phyloP scores from a whole-genome alignment of 2,888 invertebrate species.

The Drosophila suboccidentalis region DNA sequence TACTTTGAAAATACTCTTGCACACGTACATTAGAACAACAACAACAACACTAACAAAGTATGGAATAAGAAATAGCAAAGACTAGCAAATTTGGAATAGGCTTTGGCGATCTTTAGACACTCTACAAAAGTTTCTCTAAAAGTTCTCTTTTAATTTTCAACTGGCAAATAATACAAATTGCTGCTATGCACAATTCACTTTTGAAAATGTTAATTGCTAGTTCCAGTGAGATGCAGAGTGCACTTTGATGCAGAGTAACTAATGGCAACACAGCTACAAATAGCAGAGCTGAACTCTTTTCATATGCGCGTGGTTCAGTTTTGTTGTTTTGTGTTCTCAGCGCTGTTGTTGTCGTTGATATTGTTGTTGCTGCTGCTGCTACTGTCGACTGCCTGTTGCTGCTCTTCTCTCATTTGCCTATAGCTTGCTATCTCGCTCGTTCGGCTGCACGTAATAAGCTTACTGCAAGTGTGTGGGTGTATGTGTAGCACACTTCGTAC shows the following conservation, averaged over 20 bases:
- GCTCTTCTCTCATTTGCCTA: slow-evolving; percentile 59
- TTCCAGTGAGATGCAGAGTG: slow-evolving; percentile 23
- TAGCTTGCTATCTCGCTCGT: slow-evolving; percentile 43
- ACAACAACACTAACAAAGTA: slow-evolving; percentile 29
- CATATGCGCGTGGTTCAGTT: slow-evolving; percentile 21
- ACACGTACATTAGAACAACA: slow-evolving; percentile 17
- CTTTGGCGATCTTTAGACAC: slow-evolving; percentile 14
- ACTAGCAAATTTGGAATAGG: slow-evolving; percentile 21
- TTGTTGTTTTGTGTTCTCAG: slow-evolving; percentile 19
- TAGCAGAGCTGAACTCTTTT: slow-evolving; percentile 43
- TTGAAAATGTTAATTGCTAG: slow-evolving; percentile 14
- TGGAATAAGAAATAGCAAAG: slow-evolving; percentile 39
- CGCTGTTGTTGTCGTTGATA: slow-evolving; percentile 14
- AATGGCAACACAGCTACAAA: slow-evolving; percentile 53
- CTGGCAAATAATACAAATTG: not conserved
- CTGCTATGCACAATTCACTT: slow-evolving; percentile 2
- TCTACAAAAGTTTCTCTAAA: slow-evolving; percentile 14
- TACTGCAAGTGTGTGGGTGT: slow-evolving; percentile 62
- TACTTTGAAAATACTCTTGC: slow-evolving; percentile 14
- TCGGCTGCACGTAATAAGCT: slow-evolving; percentile 63
- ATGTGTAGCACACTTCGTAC: slow-evolving; percentile 39
- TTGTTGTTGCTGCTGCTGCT: slow-evolving; percentile 19
- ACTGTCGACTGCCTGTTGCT: slow-evolving; percentile 59
- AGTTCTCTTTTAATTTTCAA: not conserved
- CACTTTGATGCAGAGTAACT: slow-evolving; percentile 43